Conservation (phyloP, 1,140 invertebrate species). For the Polypedilum vanderplanki region DNA sequence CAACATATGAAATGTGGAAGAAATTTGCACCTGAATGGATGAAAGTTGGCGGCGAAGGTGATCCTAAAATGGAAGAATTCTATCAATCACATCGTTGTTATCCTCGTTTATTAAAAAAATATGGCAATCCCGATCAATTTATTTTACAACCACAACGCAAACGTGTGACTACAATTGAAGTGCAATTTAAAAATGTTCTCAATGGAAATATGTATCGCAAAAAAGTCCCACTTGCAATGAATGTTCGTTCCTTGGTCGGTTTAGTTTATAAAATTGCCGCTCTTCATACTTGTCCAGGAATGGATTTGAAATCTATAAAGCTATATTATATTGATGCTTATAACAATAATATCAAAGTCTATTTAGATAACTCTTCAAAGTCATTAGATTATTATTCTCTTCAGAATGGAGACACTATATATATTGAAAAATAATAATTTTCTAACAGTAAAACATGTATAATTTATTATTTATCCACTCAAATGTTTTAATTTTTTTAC, state of each 20-base stretch:
- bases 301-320: constrained; percentile 38
- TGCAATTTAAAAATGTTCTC: constrained; percentile 46
- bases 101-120: constrained; percentile 50
- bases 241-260: constrained; percentile 65
- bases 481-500: no score
- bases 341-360: constrained; percentile 60
- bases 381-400: constrained; percentile 76
- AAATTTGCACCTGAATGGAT: constrained; percentile 68
- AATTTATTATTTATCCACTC: no score
- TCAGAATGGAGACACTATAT: constrained; percentile 72
- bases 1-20: constrained; percentile 84
- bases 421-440: constrained; percentile 46
- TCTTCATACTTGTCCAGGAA: background rate
- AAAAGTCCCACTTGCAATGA: constrained; percentile 71
- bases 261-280: constrained; percentile 37
- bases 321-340: constrained; percentile 48
- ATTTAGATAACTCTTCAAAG: constrained; percentile 71
- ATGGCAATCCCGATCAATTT: constrained; percentile 34
- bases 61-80: constrained; percentile 52
- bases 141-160: constrained; percentile 48
- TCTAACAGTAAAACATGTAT: background rate
- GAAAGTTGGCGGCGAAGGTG: constrained; percentile 45
- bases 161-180: constrained; percentile 59
- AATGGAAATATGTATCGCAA: constrained; percentile 52
- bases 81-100: constrained; percentile 66